Evolutionary conservation across 2,888 invertebrate species (phyloP).

Genomic region (Scaptomyza caliginosa): DNA sequence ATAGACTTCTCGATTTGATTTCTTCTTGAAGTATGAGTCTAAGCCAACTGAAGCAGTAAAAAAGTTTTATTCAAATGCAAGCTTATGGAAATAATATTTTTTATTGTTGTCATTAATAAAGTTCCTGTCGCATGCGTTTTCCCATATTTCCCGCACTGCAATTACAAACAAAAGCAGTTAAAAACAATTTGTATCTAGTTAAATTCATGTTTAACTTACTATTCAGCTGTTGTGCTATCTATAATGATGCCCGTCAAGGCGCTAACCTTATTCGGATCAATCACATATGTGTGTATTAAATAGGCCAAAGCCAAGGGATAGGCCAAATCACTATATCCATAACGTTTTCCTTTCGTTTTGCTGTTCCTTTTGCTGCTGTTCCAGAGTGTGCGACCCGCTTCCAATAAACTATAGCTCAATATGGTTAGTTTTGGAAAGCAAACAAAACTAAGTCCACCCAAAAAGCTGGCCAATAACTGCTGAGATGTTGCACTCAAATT

Average conservation of each 20-base stretch:
- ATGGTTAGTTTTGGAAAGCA: slow-evolving; percentile 68
- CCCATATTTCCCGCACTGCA: slow-evolving; percentile 37
- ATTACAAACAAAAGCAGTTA: neutral
- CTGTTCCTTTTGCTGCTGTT: slow-evolving; percentile 7
- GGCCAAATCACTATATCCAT: slow-evolving; percentile 32
- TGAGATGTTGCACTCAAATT: slow-evolving; percentile 18
- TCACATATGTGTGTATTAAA: slow-evolving; percentile 50
- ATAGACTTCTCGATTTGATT: neutral
- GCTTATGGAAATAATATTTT: neutral
- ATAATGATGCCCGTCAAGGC: slow-evolving; percentile 38
- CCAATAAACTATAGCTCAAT: slow-evolving; percentile 64
- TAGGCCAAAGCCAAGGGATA: slow-evolving; percentile 43
- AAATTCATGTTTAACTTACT: slow-evolving; percentile 33
- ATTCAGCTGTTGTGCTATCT: slow-evolving; percentile 45
- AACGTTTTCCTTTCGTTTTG: slow-evolving; percentile 7
- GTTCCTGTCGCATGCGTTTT: slow-evolving; percentile 24
- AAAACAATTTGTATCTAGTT: neutral
- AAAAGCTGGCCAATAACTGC: slow-evolving; percentile 68
- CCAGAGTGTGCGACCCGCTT: slow-evolving; percentile 61
- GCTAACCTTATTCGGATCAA: slow-evolving; percentile 35
- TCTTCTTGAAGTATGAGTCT: neutral
- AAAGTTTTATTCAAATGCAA: neutral
- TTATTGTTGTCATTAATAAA: neutral
- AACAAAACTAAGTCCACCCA: slow-evolving; percentile 69
- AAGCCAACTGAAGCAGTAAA: neutral